These are phyloP conservation scores for Cryptosula pallasiana DNA, from an alignment of 2,888 invertebrate genomes.

Conservation along the genomic window DNA sequence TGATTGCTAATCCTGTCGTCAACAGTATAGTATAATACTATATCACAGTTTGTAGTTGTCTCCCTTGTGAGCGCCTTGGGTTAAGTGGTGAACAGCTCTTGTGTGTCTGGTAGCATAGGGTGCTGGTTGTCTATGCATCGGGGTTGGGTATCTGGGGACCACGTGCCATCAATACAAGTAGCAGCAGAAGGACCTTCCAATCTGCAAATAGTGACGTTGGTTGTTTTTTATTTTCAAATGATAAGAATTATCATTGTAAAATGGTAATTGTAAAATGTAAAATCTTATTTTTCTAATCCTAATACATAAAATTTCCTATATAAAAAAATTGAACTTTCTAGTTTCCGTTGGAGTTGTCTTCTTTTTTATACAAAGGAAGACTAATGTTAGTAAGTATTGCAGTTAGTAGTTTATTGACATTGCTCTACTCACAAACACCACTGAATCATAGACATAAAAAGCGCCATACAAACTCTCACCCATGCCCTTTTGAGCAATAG, in stretches of 20 bases:
- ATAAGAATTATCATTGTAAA: too few species aligned
- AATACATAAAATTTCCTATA: too few species aligned
- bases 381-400: too few species aligned
- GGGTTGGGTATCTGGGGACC: conserved; percentile 84
- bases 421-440: too few species aligned
- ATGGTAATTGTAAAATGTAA: too few species aligned
- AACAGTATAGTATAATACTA: background rate
- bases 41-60: background rate
- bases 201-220: conserved; percentile 55
- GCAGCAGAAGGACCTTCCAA: conserved; percentile 79
- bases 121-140: conserved; percentile 78
- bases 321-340: too few species aligned
- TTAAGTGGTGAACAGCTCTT: conserved; percentile 17
- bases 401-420: too few species aligned
- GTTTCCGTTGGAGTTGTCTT: too few species aligned
- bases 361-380: too few species aligned
- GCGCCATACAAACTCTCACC: background rate
- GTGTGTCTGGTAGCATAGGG: conserved; percentile 55
- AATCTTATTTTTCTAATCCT: too few species aligned
- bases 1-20: too few species aligned
- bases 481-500: background rate
- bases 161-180: conserved; percentile 86
- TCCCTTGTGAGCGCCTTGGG: background rate
- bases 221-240: too few species aligned
- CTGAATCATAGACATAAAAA: background rate